Evolutionary conservation across 2,113 vertebrate genomes (phyloP).

Genomic region (Micronisus gabar): DNA sequence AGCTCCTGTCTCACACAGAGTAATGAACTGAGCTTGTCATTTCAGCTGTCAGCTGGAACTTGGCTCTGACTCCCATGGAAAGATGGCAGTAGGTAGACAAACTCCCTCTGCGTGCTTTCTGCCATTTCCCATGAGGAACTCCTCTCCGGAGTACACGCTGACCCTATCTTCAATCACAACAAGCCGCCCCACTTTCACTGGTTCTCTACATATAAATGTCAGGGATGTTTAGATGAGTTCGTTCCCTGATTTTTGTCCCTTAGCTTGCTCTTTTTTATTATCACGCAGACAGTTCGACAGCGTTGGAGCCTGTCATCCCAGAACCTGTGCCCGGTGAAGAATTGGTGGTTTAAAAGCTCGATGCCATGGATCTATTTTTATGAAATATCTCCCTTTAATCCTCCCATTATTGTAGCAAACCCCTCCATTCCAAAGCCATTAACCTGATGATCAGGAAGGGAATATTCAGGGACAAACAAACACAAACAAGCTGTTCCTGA

Average conservation of each 20-base stretch:
- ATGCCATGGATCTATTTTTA: background rate
- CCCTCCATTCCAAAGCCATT: background rate
- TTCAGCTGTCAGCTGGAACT: background rate
- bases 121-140: background rate
- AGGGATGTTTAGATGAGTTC: background rate
- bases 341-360: background rate
- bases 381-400: background rate
- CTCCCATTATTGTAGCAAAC: background rate
- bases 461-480: background rate
- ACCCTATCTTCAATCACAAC: background rate
- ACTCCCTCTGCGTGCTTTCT: background rate
- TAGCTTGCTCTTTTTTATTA: background rate
- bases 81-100: too few relatives aligned
- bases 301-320: background rate
- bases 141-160: background rate
- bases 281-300: background rate
- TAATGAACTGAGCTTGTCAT: background rate
- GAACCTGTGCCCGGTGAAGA: background rate
- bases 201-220: background rate
- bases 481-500: background rate
- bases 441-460: background rate
- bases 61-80: background rate
- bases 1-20: background rate
- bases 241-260: background rate
- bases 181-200: background rate